Evolutionary conservation across 2,888 invertebrate species (phyloP).

Genomic region (Norana najaformis): DNA sequence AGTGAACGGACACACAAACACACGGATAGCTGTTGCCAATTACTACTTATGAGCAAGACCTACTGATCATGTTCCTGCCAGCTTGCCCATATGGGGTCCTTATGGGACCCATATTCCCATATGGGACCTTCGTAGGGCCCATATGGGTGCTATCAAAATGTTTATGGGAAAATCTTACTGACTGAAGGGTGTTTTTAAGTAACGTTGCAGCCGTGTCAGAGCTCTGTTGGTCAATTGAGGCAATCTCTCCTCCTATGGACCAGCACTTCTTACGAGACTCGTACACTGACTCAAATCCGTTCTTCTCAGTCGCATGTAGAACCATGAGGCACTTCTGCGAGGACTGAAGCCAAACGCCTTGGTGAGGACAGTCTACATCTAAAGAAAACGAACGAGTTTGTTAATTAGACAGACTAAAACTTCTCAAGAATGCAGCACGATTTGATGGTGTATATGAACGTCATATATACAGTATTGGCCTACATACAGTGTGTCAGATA

Average conservation of each 20-base stretch:
- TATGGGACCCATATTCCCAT: no score
- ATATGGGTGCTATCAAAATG: not conserved
- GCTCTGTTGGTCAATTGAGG: not conserved
- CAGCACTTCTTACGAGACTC: not conserved
- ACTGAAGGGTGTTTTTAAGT: not conserved
- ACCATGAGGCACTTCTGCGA: conserved; percentile 8
- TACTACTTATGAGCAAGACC: no score
- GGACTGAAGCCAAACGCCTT: not conserved
- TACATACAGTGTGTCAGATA: no score
- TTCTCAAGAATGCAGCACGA: no score
- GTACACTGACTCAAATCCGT: not conserved
- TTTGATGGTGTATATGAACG: no score
- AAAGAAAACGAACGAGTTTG: not conserved
- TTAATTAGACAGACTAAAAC: no score
- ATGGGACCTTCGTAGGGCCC: not conserved
- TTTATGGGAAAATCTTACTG: not conserved
- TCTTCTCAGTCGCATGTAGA: not conserved
- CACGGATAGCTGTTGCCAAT: no score
- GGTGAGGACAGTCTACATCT: not conserved
- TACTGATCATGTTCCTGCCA: no score
- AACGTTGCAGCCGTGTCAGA: not conserved
- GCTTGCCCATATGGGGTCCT: no score
- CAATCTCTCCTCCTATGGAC: not conserved
- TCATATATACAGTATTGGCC: no score
- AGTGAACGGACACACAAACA: no score